phyloP scores from a whole-genome alignment of 2,797 vertebrate species.

The Coreius guichenoti region DNA sequence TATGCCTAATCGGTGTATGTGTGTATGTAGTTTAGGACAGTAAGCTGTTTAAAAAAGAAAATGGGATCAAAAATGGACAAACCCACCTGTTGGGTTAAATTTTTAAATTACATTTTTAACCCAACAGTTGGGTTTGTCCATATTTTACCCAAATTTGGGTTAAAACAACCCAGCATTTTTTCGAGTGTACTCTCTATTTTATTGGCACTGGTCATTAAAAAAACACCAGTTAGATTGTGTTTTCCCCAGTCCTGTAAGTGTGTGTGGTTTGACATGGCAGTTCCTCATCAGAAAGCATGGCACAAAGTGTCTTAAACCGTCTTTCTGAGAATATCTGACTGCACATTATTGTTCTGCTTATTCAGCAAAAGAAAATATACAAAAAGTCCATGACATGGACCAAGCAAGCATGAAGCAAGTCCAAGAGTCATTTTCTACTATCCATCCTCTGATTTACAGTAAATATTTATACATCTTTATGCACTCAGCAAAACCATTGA shows the following conservation, averaged over 20 bases:
- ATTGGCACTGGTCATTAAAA: background rate
- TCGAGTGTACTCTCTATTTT: background rate
- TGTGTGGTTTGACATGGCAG: background rate
- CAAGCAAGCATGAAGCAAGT: slow-evolving; percentile 5
- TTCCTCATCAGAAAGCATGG: background rate
- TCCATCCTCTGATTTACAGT: slow-evolving; percentile 23
- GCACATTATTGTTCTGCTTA: background rate
- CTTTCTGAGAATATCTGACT: background rate
- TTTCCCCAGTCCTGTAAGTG: background rate
- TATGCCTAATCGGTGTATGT: too few relatives aligned
- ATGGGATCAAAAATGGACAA: too few relatives aligned
- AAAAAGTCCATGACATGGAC: background rate
- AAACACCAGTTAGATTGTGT: background rate
- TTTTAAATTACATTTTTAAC: too few relatives aligned
- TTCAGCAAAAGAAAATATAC: slow-evolving; percentile 28
- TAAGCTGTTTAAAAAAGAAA: too few relatives aligned
- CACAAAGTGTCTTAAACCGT: background rate
- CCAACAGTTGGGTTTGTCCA: too few relatives aligned
- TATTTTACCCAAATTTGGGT: too few relatives aligned
- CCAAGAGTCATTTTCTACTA: slow-evolving; percentile 8
- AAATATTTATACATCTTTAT: slow-evolving; percentile 47
- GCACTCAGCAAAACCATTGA: slow-evolving; percentile 34
- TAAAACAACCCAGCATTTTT: too few relatives aligned
- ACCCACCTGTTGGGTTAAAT: too few relatives aligned
- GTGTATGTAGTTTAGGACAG: too few relatives aligned